phyloP scores from a whole-genome alignment of 2,113 vertebrate species.

The Chunga burmeisteri region DNA sequence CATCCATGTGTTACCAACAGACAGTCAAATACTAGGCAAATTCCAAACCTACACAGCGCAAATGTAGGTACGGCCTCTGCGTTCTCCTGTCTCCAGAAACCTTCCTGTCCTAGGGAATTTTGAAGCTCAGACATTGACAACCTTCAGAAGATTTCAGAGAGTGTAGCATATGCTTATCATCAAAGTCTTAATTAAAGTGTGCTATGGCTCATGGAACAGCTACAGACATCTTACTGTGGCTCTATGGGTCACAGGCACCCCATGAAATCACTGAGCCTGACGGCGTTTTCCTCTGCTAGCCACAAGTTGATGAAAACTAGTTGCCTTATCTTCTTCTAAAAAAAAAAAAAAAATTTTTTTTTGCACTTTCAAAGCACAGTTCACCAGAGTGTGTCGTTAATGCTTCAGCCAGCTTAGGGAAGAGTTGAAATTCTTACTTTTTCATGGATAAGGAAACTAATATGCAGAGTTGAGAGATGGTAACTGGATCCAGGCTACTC shows the following conservation, averaged over 20 bases:
- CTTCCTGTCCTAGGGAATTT: background rate
- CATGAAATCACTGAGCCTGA: background rate
- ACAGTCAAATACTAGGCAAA: background rate
- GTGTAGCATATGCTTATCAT: background rate
- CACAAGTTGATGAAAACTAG: background rate
- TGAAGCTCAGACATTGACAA: background rate
- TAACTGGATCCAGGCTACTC: background rate
- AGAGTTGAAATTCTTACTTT: background rate
- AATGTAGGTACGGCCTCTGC: background rate
- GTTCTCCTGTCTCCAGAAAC: background rate
- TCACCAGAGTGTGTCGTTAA: background rate
- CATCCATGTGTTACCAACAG: background rate
- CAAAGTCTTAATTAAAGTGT: background rate
- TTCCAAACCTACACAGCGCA: background rate
- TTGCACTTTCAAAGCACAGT: background rate
- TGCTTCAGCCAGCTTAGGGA: background rate
- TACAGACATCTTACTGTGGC: background rate
- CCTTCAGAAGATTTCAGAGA: background rate
- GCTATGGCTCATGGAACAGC: background rate
- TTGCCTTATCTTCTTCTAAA: background rate
- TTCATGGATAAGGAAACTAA: background rate
- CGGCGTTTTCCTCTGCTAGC: background rate
- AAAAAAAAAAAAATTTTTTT: background rate
- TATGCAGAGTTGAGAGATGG: background rate
- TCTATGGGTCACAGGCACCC: background rate